Percentiles rank a stretch among this genome's conserved stretches.
These are phyloP conservation scores for Galaxea fascicularis DNA, from an alignment of 92 coral and sea anemone species.

Conservation along the genomic window DNA sequence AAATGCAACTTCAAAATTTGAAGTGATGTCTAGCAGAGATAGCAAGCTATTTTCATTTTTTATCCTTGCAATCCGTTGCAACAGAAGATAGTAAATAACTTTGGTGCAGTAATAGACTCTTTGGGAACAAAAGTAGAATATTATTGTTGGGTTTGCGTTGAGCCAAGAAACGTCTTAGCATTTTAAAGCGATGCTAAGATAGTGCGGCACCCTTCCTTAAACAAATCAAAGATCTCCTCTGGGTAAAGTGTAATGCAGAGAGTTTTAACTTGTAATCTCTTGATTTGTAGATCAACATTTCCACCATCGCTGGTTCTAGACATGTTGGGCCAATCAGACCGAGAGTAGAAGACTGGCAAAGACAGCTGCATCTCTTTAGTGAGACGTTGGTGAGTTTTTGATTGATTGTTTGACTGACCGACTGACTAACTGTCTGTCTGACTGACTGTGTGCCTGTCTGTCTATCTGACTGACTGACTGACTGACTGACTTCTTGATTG, in stretches of 20 bases:
- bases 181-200: no score
- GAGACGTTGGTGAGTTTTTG: conserved; percentile 83
- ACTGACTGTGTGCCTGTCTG: neutral
- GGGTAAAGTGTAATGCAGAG: neutral
- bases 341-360: conserved; percentile 98
- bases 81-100: no score
- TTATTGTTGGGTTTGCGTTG: no score
- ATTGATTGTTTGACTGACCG: neutral
- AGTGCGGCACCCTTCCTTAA: no score
- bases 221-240: no score
- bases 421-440: neutral
- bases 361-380: conserved; percentile 94
- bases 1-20: no score
- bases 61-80: no score
- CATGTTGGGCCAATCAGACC: conserved; percentile 99
- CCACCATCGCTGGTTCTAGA: conserved; percentile 98
- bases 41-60: no score
- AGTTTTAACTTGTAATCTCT: neutral
- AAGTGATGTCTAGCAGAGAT: no score
- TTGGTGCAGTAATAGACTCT: no score
- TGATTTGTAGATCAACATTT: conserved; percentile 83
- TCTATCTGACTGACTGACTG: neutral
- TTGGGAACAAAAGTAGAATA: no score
- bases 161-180: no score
- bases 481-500: neutral